Percentiles rank a stretch among this genome's conserved stretches.
These are phyloP conservation scores for Hirtodrosophila histrioides DNA, from an alignment of 2,888 invertebrate genomes.

Conservation along the genomic window DNA sequence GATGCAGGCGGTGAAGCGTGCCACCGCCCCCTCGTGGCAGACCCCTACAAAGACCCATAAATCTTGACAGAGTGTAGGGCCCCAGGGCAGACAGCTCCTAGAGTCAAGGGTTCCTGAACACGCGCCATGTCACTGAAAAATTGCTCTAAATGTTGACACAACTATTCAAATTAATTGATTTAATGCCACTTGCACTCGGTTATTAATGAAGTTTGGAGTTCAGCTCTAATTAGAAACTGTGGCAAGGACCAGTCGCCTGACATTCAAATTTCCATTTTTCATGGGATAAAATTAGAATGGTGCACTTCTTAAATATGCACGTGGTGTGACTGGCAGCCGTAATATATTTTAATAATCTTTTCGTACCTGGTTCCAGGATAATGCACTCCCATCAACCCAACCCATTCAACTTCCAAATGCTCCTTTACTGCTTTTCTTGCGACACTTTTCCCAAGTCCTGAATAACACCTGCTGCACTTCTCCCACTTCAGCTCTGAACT, in stretches of 20 bases:
- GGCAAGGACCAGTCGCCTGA: conserved; percentile 11
- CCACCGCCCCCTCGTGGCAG: conserved; percentile 18
- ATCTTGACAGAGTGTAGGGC: conserved; percentile 46
- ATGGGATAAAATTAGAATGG: conserved; percentile 59
- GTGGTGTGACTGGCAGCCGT: conserved; percentile 18
- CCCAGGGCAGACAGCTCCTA: conserved; percentile 7
- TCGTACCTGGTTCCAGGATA: conserved; percentile 36
- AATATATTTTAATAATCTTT: conserved; percentile 66
- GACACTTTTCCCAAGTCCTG: conserved; percentile 33
- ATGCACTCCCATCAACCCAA: conserved; percentile 41
- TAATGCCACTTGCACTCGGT: conserved; percentile 64
- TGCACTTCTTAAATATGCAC: conserved; percentile 20
- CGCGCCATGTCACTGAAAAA: conserved; percentile 70
- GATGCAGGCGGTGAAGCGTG: conserved; percentile 69
- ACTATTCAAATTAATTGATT: conserved; percentile 79
- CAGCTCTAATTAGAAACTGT: conserved; percentile 71
- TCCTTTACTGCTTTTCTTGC: conserved; percentile 52
- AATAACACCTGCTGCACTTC: conserved; percentile 57
- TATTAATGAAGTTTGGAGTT: conserved; percentile 75
- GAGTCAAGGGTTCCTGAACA: conserved; percentile 50
- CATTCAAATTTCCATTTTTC: conserved; percentile 62
- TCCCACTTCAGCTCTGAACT: conserved; percentile 4
- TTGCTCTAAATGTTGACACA: conserved; percentile 72
- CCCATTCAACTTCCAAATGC: conserved; percentile 22
- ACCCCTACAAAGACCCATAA: conserved; percentile 43